Evolutionary conservation across 2,888 invertebrate species (phyloP).

Genomic region (Nysson spinosus): DNA sequence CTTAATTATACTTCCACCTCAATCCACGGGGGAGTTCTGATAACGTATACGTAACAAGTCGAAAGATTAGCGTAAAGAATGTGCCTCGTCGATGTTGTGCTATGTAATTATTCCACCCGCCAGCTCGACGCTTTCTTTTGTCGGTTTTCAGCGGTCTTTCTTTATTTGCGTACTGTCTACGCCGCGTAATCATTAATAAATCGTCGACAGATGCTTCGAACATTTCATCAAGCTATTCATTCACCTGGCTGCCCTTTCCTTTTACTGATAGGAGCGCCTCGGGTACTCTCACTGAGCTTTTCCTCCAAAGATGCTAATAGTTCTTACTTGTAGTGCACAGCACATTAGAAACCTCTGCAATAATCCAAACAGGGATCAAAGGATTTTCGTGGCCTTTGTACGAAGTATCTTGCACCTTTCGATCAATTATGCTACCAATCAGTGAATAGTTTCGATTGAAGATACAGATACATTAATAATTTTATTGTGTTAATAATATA

Average conservation of each 20-base stretch:
- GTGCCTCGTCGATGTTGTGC: conserved; percentile 16
- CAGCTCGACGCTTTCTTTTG: conserved; percentile 1
- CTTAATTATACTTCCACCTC: no score
- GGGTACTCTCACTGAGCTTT: neutral
- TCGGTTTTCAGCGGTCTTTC: neutral
- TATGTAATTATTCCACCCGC: conserved; percentile 25
- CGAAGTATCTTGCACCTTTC: neutral
- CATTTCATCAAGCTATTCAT: conserved; percentile 23
- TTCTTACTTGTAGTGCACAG: neutral
- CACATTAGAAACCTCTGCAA: conserved; percentile 6
- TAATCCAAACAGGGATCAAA: conserved; percentile 15
- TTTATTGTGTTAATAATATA: no score
- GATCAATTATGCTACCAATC: no score
- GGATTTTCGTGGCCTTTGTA: neutral
- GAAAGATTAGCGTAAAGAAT: conserved; percentile 2
- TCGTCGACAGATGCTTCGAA: conserved; percentile 25
- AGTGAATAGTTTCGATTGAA: no score
- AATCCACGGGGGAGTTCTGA: no score
- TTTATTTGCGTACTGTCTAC: conserved; percentile 10
- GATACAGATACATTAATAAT: no score
- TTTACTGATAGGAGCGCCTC: conserved; percentile 1
- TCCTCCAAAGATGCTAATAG: neutral
- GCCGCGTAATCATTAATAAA: conserved; percentile 26
- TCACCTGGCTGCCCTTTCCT: conserved; percentile 8
- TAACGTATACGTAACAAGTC: no score